phyloP scores from a whole-genome alignment of 2,888 invertebrate species.

The Meiosimyza decipiens region DNA sequence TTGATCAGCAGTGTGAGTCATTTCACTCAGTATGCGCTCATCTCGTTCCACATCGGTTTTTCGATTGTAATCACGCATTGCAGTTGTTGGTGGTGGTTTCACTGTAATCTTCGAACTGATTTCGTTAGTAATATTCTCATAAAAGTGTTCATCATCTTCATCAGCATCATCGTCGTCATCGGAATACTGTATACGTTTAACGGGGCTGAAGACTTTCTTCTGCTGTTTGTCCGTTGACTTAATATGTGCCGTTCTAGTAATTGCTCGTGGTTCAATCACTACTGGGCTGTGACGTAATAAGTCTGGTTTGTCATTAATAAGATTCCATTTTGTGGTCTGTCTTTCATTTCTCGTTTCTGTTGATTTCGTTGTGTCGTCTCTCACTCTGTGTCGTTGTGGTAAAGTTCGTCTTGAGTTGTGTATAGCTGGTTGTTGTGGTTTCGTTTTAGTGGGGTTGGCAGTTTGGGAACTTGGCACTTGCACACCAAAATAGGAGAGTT shows the following conservation, averaged over 20 bases:
- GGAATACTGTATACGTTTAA: constrained; percentile 14
- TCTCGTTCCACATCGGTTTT: constrained; percentile 64
- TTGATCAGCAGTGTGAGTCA: constrained; percentile 72
- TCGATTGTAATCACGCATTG: constrained; percentile 55
- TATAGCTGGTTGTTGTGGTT: constrained; percentile 25
- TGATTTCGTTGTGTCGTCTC: background rate
- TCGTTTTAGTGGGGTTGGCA: constrained; percentile 15
- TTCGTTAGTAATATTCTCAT: constrained; percentile 63
- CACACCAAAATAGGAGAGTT: constrained; percentile 72
- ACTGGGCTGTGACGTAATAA: constrained; percentile 63
- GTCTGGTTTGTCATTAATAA: constrained; percentile 64
- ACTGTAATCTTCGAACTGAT: constrained; percentile 57
- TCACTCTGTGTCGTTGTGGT: constrained; percentile 40
- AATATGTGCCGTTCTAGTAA: constrained; percentile 38
- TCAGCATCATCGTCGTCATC: constrained; percentile 43
- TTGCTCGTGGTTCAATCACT: constrained; percentile 48
- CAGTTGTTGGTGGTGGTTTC: constrained; percentile 42
- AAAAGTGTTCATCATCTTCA: constrained; percentile 56
- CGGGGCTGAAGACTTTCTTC: constrained; percentile 3
- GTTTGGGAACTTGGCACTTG: constrained; percentile 44
- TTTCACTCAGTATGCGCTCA: constrained; percentile 69
- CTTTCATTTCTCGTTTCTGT: constrained; percentile 38
- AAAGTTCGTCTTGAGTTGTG: constrained; percentile 42
- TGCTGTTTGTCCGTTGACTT: constrained; percentile 36
- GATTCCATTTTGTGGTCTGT: constrained; percentile 57